Base-by-base conservation (phyloP, 2,888 invertebrate genomes). In the Lepidonotus clava region DNA sequence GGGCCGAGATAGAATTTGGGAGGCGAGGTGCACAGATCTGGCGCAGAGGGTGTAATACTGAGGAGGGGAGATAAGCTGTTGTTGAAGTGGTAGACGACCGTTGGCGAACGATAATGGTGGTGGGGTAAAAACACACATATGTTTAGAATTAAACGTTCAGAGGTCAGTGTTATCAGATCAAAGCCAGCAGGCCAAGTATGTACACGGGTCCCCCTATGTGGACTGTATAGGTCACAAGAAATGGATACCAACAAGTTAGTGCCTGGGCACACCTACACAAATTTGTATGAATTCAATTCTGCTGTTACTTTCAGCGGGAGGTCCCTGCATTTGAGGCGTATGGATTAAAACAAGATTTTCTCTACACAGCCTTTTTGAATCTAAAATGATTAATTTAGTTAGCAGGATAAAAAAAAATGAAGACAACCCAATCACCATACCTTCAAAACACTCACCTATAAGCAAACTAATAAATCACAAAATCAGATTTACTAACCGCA, bases 121-220 rank as follows among this genome's bases (percentile, higher is more conserved):
- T n/a, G 38, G 71, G 38, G 66, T 28, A 66, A 24, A 24, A 24
- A 32, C 28, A 2, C 71, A 71, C 71, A 71, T 71, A 34, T 71
- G 71, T 71, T 71, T 71, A 38, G 36, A 71, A 71, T 71, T 71
- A 36, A 34, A 71, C 71, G 71, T 71, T 34, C 71, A 71, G 38
- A 71, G 71, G 71, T 71, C 71, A 71, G 11, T 38, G 8, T 71
- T 71, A 71, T 71, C 71, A 71, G 71, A 71, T 71, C 71, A 71
- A 71, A 71, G 71, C 71, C 71, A 71, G 34, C 18, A 38, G 71
- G 36, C 24, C 0, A 34, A 11, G 71, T 18, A n/a, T 18, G 46
- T 46, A 18, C 46, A 46, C 8, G 8, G 8, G 46, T 18, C 46
- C 46, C 18, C 8, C 71, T 71, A 34, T 38, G 71, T n/a, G 71